Percentiles rank a stretch among this genome's conserved stretches.
Evolutionary conservation across 2,888 invertebrate species (phyloP).

Genomic region (Macrosiphum euphorbiae): DNA sequence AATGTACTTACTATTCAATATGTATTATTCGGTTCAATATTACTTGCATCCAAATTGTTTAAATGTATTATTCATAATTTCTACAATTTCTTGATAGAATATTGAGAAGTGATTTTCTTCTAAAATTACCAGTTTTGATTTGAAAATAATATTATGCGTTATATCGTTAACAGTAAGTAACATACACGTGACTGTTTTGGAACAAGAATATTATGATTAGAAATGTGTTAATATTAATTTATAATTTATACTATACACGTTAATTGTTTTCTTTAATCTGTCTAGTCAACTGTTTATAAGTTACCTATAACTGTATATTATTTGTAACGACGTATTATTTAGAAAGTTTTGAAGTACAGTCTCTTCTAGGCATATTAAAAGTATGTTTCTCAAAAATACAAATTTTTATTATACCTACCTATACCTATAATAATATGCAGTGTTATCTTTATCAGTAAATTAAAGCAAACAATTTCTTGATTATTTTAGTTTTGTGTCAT

Average conservation of each 20-base stretch:
- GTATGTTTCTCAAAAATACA: not conserved
- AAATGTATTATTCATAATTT: not conserved
- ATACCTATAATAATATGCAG: not conserved
- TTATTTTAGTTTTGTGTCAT: not conserved
- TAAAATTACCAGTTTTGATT: not conserved
- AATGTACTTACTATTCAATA: not conserved
- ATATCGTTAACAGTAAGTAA: not conserved
- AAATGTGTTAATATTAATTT: not conserved
- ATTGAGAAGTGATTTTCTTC: not conserved
- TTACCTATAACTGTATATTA: not conserved
- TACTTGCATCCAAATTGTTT: not conserved
- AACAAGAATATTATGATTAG: not conserved
- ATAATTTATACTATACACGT: not conserved
- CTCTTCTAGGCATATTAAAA: not conserved
- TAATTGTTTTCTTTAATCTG: not conserved
- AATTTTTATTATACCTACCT: not conserved
- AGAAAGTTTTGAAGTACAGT: not conserved
- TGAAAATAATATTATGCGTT: not conserved
- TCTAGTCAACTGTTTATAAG: not conserved
- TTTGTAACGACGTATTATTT: not conserved
- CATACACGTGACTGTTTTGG: not conserved
- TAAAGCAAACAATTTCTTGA: not conserved
- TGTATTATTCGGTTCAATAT: not conserved
- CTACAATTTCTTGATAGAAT: not conserved
- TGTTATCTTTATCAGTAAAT: not conserved